These are phyloP conservation scores for mouse (Mus musculus) DNA, from an alignment of 2,113 vertebrate genomes.

Conservation along the genomic window GRCm39 chr7:75285001-75285500, in stretches of 20 bases:
- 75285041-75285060: background rate
- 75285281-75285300: background rate
- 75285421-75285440: accelerated
- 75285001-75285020: background rate
- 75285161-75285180: background rate
- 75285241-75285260: background rate
- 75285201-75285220: background rate
- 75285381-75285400: background rate
- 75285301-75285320: background rate
- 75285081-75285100: too few relatives aligned
- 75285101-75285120: too few relatives aligned
- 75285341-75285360: background rate
- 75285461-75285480: background rate
- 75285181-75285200: background rate
- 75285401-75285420: background rate
- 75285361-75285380: background rate
- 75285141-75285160: too few relatives aligned
- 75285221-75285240: background rate
- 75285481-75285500: background rate
- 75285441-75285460: too few relatives aligned
- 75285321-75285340: background rate
- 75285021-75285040: background rate
- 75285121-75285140: too few relatives aligned
- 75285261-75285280: too few relatives aligned
- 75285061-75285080: background rate